Evolutionary conservation across 1,140 invertebrate species (phyloP).

Genomic region (Calephelis nemesis): DNA sequence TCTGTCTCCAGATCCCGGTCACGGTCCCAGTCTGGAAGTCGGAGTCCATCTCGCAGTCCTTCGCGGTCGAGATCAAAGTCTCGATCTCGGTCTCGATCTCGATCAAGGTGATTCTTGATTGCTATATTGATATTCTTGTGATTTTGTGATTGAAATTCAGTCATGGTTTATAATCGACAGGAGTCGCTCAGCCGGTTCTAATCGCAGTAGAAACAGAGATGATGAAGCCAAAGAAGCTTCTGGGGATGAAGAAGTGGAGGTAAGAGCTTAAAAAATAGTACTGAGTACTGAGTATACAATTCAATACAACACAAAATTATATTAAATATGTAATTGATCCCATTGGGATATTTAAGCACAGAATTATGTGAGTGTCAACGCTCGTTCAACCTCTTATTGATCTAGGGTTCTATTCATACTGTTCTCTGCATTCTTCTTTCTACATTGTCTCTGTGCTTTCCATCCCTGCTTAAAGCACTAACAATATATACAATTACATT

Average conservation of each 20-base stretch:
- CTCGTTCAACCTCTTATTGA: too few relatives aligned
- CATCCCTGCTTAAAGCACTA: too few relatives aligned
- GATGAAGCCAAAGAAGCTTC: slow-evolving; percentile 81
- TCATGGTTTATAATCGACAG: slow-evolving; percentile 38
- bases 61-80: slow-evolving; percentile 72
- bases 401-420: too few relatives aligned
- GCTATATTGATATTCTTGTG: background rate
- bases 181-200: slow-evolving; percentile 68
- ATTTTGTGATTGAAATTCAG: slow-evolving; percentile 9
- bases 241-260: slow-evolving; percentile 81
- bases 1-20: slow-evolving; percentile 54
- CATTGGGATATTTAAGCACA: too few relatives aligned
- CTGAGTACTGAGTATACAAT: too few relatives aligned
- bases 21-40: slow-evolving; percentile 60
- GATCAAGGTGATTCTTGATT: slow-evolving; percentile 44
- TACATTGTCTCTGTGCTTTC: too few relatives aligned
- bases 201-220: slow-evolving; percentile 64
- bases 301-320: too few relatives aligned
- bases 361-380: too few relatives aligned
- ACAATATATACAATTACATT: too few relatives aligned
- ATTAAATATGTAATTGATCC: too few relatives aligned
- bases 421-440: too few relatives aligned
- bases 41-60: slow-evolving; percentile 54
- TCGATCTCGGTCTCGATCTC: slow-evolving; percentile 54
- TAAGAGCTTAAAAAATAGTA: slow-evolving; percentile 28